Conservation (phyloP, 2,113 vertebrate species). For the Peromyscus californicus region DNA sequence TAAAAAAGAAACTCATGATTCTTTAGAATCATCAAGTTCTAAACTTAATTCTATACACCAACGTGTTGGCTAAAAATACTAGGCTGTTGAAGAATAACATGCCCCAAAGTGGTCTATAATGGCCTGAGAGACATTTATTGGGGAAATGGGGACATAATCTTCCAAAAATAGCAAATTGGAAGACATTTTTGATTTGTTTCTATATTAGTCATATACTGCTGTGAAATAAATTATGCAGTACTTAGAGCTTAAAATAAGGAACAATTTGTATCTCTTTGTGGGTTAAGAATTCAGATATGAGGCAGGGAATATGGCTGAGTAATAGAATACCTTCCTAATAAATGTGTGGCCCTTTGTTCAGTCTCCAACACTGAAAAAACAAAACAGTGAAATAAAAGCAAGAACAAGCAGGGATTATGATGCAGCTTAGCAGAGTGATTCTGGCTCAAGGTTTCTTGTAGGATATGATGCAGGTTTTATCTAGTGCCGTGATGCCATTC, state of each 20-base stretch:
- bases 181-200: neutral
- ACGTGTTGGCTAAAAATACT: slow-evolving; percentile 17
- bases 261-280: neutral
- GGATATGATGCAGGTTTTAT: neutral
- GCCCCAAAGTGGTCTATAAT: neutral
- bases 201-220: neutral
- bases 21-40: neutral
- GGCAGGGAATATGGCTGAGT: neutral
- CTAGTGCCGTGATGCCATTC: neutral
- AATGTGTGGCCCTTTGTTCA: neutral
- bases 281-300: neutral
- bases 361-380: neutral
- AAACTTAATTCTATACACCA: slow-evolving; percentile 12
- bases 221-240: neutral
- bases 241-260: neutral
- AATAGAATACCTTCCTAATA: neutral
- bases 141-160: neutral
- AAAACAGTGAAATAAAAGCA: neutral
- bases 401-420: neutral
- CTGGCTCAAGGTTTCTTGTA: neutral
- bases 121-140: neutral
- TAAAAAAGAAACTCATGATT: neutral
- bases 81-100: slow-evolving; percentile 24
- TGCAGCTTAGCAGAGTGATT: neutral
- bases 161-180: neutral